Evolutionary conservation across 2,797 vertebrate genomes (phyloP).

Genomic region (Crenuchus spilurus): DNA sequence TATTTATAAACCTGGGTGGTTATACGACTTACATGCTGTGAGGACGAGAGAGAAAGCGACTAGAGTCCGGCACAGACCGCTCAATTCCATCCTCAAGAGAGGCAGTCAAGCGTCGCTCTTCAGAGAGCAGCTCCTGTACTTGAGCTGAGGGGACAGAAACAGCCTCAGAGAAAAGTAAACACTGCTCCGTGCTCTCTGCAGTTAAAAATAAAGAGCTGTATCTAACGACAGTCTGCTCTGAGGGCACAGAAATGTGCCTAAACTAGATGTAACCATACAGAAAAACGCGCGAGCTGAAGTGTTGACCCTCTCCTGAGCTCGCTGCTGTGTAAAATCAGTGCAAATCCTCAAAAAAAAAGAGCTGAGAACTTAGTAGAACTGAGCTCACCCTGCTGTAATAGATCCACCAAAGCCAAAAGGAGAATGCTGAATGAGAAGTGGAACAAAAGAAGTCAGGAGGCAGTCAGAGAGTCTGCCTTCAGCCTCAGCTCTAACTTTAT

Average conservation of each 20-base stretch:
- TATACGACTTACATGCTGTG: slow-evolving; percentile 67
- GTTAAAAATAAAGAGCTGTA: too few species aligned
- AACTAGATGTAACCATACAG: too few species aligned
- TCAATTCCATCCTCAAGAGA: slow-evolving; percentile 75
- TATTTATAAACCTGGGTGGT: too few species aligned
- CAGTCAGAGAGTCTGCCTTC: not conserved
- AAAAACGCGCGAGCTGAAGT: too few species aligned
- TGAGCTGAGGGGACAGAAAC: not conserved
- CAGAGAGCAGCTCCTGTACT: slow-evolving; percentile 18
- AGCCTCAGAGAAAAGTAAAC: not conserved
- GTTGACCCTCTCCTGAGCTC: too few species aligned
- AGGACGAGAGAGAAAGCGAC: slow-evolving; percentile 46
- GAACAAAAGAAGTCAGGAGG: not conserved
- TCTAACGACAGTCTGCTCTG: too few species aligned
- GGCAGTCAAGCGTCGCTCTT: slow-evolving; percentile 44
- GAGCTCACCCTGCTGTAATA: not conserved
- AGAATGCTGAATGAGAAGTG: not conserved
- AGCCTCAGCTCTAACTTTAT: slow-evolving; percentile 5
- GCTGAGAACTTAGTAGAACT: not conserved
- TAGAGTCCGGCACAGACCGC: slow-evolving; percentile 65
- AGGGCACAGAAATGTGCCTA: too few species aligned
- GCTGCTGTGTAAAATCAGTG: too few species aligned
- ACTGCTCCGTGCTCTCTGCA: too few species aligned
- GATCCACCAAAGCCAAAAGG: not conserved
- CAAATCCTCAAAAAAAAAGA: not conserved